Evolutionary conservation across 2,888 invertebrate species (phyloP), one percentile per base, ranked within the genome.

Genomic region (Cerceris rybyensis): DNA sequence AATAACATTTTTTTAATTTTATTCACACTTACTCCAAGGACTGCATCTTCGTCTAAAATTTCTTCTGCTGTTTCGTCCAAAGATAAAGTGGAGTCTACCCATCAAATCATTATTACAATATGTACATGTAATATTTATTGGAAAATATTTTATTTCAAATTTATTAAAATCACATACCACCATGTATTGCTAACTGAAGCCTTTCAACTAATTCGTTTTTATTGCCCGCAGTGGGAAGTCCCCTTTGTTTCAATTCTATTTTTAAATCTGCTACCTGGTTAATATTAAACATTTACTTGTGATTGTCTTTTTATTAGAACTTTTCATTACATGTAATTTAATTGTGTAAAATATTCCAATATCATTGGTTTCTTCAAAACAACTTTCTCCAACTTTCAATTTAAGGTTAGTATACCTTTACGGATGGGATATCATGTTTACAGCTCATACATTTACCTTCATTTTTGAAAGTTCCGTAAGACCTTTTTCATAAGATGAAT

Each of bases 131-230:
- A n/a, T 16, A 13, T 49, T 42, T 64, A 39, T 14, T 9, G 14
- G 1, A 41, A 67, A 41, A 28, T 2, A 65, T 61, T 14, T 49
- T 28, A 11, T 13, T 11, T 7, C 42, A 65, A 61, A 7, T 50
- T 0, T 68, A 14, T 71, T 7, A 82, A 49, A 61, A 73, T 65
- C 74, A 80, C 82, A 49, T 84, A 91, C 92, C 89, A 70, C 90
- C 92, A 73, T 93, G 95, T 85, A 94, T 90, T 1, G 94, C 94
- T 8, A 95, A 94, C 89, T 96, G 96, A 61, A 98, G 94, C 85
- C 98, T 94, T 82, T 96, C 95, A 55, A 96, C 93, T 67, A 98
- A 93, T 88, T 98, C 97, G 57, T 94, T 95, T 94, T 98, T 98
- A 91, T 97, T 97, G 6, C 98, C 98, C 63, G 95, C 93, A 8